Conservation (phyloP, 1,140 invertebrate species). For the Nasonia longicornis region DNA sequence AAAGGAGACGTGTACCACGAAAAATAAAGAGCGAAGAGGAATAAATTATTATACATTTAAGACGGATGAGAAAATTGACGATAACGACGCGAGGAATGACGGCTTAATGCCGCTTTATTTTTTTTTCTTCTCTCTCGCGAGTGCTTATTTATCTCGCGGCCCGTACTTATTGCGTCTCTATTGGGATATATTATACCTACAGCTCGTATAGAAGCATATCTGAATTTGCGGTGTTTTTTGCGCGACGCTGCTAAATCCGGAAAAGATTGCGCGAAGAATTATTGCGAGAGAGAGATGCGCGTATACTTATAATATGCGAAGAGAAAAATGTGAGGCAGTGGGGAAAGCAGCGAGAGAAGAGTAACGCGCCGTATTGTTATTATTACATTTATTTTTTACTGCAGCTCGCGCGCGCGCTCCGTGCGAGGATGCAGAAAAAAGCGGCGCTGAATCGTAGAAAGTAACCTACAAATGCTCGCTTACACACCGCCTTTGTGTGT, state of each 20-base stretch:
- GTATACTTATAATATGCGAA: too few relatives aligned
- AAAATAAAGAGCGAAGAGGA: slow-evolving; percentile 23
- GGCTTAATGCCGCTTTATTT: slow-evolving; percentile 5
- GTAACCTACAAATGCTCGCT: slow-evolving; percentile 37
- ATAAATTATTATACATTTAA: slow-evolving; percentile 34
- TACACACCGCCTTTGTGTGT: background rate
- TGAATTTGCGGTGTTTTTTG: background rate
- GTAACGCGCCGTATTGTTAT: slow-evolving; percentile 5
- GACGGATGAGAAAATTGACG: slow-evolving; percentile 41
- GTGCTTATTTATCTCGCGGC: background rate
- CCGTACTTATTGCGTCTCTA: background rate
- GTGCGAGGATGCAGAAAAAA: slow-evolving; percentile 23
- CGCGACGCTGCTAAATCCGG: background rate
- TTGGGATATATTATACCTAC: background rate
- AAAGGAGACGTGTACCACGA: slow-evolving; percentile 19
- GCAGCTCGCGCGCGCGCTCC: background rate
- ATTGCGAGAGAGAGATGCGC: background rate
- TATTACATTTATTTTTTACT: slow-evolving; percentile 17
- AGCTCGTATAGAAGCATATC: background rate
- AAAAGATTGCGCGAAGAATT: background rate
- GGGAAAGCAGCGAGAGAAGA: slow-evolving; percentile 17
- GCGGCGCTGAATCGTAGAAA: slow-evolving; percentile 25
- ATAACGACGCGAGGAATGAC: slow-evolving; percentile 26
- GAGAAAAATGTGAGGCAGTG: slow-evolving; percentile 28
- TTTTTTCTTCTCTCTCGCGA: background rate